These are phyloP conservation scores for Anguilla anguilla DNA, from an alignment of 2,797 vertebrate genomes.

Conservation along the genomic window DNA sequence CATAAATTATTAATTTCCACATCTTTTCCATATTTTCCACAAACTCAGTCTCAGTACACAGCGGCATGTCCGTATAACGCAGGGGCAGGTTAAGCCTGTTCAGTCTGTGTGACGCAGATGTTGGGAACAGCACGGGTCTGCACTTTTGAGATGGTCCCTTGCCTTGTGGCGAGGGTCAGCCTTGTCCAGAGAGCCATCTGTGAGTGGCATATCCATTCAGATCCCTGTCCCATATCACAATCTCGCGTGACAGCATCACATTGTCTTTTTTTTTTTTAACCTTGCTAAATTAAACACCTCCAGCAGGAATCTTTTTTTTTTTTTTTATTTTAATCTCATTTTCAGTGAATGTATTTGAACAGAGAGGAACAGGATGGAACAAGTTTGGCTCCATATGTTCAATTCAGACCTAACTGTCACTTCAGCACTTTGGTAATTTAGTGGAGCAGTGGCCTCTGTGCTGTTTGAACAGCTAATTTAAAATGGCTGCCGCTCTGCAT, in stretches of 20 bases:
- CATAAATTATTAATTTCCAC: background rate
- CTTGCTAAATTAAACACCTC: background rate
- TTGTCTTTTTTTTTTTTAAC: background rate
- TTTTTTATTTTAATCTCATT: background rate
- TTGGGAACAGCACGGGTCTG: background rate
- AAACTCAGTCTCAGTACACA: background rate
- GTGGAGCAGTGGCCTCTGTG: background rate
- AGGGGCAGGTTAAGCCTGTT: background rate
- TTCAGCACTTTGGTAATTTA: background rate
- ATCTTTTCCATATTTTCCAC: background rate
- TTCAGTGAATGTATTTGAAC: background rate
- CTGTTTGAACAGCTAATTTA: background rate
- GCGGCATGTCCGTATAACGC: background rate
- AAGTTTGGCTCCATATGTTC: background rate
- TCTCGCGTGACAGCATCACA: background rate
- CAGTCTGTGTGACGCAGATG: background rate
- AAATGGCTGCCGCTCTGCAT: background rate
- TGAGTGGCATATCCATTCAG: conserved; percentile 28
- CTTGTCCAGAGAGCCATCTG: conserved; percentile 27
- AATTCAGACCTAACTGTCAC: background rate
- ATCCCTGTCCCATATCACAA: background rate
- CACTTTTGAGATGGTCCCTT: conserved; percentile 34
- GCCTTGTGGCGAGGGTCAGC: conserved; percentile 20
- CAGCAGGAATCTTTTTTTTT: background rate
- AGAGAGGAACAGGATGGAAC: background rate